Conservation (phyloP, 1,140 invertebrate species). For the Trissolcus basalis region DNA sequence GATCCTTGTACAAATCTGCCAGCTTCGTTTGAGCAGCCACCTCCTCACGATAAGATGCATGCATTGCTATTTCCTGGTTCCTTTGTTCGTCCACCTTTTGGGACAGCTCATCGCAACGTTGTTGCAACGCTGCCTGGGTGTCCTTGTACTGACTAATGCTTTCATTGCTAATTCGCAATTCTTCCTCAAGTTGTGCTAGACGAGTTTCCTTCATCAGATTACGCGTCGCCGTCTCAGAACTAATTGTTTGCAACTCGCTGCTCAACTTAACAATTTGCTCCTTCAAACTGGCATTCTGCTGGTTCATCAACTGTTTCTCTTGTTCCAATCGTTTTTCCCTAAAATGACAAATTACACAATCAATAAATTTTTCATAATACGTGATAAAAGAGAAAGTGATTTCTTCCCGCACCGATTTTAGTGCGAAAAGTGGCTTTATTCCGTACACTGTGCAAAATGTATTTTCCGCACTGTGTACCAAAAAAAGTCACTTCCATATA, state of each 20-base stretch:
- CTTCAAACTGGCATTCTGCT: constrained; percentile 85
- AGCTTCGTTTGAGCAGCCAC: constrained; percentile 88
- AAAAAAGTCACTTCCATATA: too few species aligned
- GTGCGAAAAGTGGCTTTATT: too few species aligned
- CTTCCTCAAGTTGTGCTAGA: constrained; percentile 86
- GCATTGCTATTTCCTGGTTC: constrained; percentile 84
- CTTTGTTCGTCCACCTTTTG: constrained; percentile 85
- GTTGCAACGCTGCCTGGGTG: constrained; percentile 81
- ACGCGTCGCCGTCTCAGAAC: constrained; percentile 84
- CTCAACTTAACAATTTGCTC: constrained; percentile 85
- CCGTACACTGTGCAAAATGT: too few species aligned
- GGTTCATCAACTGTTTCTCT: constrained; percentile 83
- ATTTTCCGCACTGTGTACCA: too few species aligned
- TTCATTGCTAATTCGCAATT: constrained; percentile 82
- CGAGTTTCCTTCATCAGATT: constrained; percentile 85
- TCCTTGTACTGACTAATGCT: constrained; percentile 80
- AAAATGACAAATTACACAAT: constrained; percentile 30
- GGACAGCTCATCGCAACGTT: constrained; percentile 83
- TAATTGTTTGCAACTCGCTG: constrained; percentile 84
- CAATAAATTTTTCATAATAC: too few species aligned
- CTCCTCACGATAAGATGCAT: constrained; percentile 90
- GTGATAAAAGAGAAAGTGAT: too few species aligned
- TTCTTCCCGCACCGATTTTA: too few species aligned
- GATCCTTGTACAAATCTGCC: constrained; percentile 88
- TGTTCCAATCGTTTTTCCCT: constrained; percentile 88